phyloP scores from a whole-genome alignment of 2,888 invertebrate genomes.

The Erebia epiphron region DNA sequence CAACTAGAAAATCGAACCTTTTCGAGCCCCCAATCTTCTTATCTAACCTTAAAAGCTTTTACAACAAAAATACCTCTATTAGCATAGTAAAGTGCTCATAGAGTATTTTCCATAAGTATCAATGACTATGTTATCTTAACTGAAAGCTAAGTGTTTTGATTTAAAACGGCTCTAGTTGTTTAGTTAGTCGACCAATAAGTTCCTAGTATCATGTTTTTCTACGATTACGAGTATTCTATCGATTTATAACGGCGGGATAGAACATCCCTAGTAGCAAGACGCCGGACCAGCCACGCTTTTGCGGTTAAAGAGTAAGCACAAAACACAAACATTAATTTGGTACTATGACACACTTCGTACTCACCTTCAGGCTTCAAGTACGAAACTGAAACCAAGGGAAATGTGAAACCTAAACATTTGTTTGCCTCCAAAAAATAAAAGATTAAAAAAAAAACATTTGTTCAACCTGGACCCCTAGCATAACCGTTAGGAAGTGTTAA shows the following conservation, averaged over 20 bases:
- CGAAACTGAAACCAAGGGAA: neutral
- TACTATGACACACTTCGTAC: slow-evolving; percentile 69
- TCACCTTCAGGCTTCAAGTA: neutral
- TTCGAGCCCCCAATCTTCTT: too few species aligned
- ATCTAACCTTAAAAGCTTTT: too few species aligned
- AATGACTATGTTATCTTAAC: too few species aligned
- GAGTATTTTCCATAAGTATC: too few species aligned
- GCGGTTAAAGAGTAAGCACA: slow-evolving; percentile 70
- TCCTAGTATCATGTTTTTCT: neutral
- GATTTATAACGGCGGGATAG: neutral
- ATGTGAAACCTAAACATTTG: slow-evolving; percentile 41
- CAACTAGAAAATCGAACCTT: too few species aligned
- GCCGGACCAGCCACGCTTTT: slow-evolving; percentile 61
- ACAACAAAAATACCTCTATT: too few species aligned
- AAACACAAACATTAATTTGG: slow-evolving; percentile 62
- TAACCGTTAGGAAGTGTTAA: neutral
- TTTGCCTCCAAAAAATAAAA: too few species aligned
- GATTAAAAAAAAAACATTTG: too few species aligned
- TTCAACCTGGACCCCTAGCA: slow-evolving; percentile 40
- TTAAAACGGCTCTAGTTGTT: too few species aligned
- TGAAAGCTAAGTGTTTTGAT: too few species aligned
- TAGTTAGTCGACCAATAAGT: too few species aligned
- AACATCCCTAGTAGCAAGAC: slow-evolving; percentile 44
- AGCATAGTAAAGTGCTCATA: too few species aligned
- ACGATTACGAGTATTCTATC: neutral